These are phyloP conservation scores for Diorhabda elongata DNA, from an alignment of 1,140 invertebrate species.

Conservation along the genomic window DNA sequence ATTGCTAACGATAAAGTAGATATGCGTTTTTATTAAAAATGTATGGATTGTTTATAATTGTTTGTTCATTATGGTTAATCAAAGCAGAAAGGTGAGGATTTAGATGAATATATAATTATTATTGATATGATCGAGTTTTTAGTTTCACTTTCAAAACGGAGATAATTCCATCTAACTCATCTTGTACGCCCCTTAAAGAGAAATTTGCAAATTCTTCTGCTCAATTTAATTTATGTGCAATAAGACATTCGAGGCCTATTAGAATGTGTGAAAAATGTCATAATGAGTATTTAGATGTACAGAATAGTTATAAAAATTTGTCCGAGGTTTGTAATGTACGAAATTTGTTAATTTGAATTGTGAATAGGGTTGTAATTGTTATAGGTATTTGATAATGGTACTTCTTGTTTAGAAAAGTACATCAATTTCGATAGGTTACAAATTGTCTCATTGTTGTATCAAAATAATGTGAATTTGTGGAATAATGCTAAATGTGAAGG, in stretches of 20 bases:
- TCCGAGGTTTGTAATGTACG: slow-evolving; percentile 39
- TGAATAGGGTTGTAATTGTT: slow-evolving; percentile 10
- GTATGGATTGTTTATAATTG: neutral
- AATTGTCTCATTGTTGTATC: slow-evolving; percentile 51
- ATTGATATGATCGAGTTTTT: neutral
- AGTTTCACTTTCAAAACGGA: too few relatives aligned
- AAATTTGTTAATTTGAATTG: slow-evolving; percentile 11
- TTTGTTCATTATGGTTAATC: neutral
- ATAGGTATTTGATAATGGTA: slow-evolving; percentile 44
- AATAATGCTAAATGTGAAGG: slow-evolving; percentile 55
- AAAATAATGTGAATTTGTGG: slow-evolving; percentile 52
- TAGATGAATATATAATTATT: neutral
- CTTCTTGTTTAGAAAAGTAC: slow-evolving; percentile 51
- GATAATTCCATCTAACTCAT: neutral
- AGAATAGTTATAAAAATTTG: slow-evolving; percentile 50
- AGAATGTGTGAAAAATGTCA: slow-evolving; percentile 54
- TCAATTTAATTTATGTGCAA: slow-evolving; percentile 53
- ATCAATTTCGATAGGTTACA: slow-evolving; percentile 54
- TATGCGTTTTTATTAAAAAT: neutral
- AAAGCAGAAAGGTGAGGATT: neutral
- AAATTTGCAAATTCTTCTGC: slow-evolving; percentile 50
- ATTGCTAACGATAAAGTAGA: neutral
- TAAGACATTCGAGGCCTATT: slow-evolving; percentile 52
- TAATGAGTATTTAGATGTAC: slow-evolving; percentile 49
- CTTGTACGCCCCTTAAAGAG: slow-evolving; percentile 26